Conservation (phyloP, 2,888 invertebrate genomes). For the Hipparchia semele region DNA sequence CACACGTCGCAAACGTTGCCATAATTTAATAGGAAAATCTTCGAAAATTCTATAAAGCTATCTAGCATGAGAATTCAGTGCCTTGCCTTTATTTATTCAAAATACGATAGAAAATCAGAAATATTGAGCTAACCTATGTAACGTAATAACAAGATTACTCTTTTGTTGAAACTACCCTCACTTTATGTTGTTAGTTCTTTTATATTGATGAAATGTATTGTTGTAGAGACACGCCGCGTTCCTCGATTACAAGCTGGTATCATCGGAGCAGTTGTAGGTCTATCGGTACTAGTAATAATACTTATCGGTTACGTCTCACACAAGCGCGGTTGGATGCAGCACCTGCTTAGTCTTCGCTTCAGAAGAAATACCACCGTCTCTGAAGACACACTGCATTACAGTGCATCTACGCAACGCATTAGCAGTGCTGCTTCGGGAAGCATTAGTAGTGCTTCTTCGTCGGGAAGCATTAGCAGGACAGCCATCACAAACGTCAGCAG, state of each 20-base stretch:
- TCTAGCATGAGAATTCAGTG: too few relatives aligned
- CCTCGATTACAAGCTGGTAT: conserved; percentile 56
- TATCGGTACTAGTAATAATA: conserved; percentile 46
- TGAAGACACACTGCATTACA: conserved; percentile 13
- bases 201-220: conserved; percentile 3
- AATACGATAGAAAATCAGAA: too few relatives aligned
- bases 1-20: too few relatives aligned
- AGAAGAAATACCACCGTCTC: conserved; percentile 7
- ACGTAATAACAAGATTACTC: too few relatives aligned
- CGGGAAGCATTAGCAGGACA: conserved; percentile 18
- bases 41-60: too few relatives aligned
- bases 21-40: too few relatives aligned
- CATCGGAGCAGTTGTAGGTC: conserved; percentile 56
- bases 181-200: not conserved
- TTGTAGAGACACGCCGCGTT: conserved; percentile 28
- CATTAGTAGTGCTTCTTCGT: conserved; percentile 11
- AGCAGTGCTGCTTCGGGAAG: conserved; percentile 8
- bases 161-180: not conserved
- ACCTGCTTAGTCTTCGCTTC: not conserved
- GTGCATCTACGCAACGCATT: conserved; percentile 5
- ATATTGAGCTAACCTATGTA: too few relatives aligned
- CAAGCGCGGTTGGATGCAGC: conserved; percentile 40
- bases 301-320: conserved; percentile 53
- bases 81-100: too few relatives aligned
- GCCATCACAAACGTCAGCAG: not conserved